These are phyloP conservation scores for Bombus balteatus DNA, from an alignment of 1,140 invertebrate genomes.

Conservation along the genomic window DNA sequence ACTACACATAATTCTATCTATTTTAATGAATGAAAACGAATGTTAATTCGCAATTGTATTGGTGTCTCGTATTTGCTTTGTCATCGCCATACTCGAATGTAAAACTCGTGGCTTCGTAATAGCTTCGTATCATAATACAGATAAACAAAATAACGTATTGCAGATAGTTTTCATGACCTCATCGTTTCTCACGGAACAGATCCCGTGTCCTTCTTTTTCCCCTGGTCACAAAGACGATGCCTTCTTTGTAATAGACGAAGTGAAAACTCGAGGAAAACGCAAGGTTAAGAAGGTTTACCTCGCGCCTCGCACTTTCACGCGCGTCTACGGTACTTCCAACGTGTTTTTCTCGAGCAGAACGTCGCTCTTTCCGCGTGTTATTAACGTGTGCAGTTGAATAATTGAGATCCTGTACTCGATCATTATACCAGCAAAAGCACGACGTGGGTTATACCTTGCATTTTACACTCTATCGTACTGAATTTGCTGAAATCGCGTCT, in stretches of 20 bases:
- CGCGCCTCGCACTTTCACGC: slow-evolving; percentile 33
- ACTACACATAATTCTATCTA: neutral
- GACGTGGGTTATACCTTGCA: too few species aligned
- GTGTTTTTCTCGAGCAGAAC: neutral
- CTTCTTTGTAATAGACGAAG: neutral
- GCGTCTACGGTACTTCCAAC: neutral
- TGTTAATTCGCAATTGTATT: neutral
- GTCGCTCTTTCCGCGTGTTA: neutral
- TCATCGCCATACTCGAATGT: neutral
- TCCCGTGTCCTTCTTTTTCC: slow-evolving; percentile 13
- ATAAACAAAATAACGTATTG: slow-evolving; percentile 16
- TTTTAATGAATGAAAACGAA: slow-evolving; percentile 3
- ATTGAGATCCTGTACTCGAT: too few species aligned
- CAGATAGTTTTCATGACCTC: slow-evolving; percentile 26
- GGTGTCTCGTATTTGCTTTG: too few species aligned
- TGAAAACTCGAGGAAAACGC: slow-evolving; percentile 44
- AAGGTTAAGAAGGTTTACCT: slow-evolving; percentile 12
- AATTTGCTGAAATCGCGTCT: too few species aligned
- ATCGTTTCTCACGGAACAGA: slow-evolving; percentile 34
- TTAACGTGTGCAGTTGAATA: slow-evolving; percentile 9
- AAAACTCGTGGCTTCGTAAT: neutral
- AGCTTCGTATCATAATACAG: neutral
- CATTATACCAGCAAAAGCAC: too few species aligned
- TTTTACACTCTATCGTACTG: too few species aligned
- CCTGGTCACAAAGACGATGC: neutral